Conservation (phyloP, 2,113 vertebrate species). For the Bolborhynchus lineola region DNA sequence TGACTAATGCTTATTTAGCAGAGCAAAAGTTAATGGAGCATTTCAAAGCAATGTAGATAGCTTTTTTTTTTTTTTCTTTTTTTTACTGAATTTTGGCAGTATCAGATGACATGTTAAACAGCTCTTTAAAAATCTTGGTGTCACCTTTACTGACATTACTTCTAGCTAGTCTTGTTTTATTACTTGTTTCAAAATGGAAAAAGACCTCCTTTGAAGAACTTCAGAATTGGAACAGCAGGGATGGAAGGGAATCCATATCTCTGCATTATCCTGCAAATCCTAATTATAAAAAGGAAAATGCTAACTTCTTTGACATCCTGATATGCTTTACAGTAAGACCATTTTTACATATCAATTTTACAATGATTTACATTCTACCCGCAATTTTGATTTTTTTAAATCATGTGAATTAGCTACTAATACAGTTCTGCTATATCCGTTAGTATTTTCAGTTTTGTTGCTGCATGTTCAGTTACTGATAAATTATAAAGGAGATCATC, state of each 20-base stretch:
- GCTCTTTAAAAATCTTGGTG: not conserved
- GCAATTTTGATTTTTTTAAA: not conserved
- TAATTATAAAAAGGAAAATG: not conserved
- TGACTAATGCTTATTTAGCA: not conserved
- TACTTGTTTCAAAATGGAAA: conserved; percentile 45
- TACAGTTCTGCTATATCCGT: not conserved
- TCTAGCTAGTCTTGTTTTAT: conserved; percentile 32
- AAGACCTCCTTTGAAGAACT: conserved; percentile 32
- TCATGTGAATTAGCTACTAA: not conserved
- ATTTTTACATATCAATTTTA: not conserved
- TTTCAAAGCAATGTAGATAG: not conserved
- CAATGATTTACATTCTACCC: not conserved
- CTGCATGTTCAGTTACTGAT: not conserved
- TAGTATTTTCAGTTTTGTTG: not conserved
- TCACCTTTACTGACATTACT: conserved; percentile 34
- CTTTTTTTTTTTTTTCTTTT: not conserved
- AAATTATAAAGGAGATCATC: conserved; percentile 12
- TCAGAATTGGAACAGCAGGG: not conserved
- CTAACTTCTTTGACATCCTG: not conserved
- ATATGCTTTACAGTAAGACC: not conserved
- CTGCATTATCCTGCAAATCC: not conserved
- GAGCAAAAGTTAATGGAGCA: not conserved
- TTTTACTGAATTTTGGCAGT: not conserved
- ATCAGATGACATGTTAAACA: not conserved
- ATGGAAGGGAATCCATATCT: not conserved